Evolutionary conservation across 2,113 vertebrate genomes (phyloP).

Genomic region (Forbesichthys papilliferus): DNA sequence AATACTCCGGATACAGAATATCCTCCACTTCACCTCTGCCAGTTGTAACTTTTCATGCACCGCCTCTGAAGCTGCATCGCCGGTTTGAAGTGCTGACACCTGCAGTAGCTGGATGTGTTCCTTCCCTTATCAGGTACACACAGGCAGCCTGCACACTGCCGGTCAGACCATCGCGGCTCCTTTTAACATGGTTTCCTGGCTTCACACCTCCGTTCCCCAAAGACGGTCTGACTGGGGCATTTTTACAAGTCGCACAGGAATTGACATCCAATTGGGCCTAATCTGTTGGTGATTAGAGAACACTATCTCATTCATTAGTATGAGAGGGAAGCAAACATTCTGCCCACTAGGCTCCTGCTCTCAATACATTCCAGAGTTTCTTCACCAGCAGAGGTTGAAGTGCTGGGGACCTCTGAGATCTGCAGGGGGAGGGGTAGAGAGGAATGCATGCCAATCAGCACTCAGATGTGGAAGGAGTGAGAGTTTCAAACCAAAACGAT

Average conservation of each 20-base stretch:
- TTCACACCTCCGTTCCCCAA: background rate
- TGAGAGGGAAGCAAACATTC: too few relatives aligned
- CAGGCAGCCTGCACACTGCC: constrained; percentile 56
- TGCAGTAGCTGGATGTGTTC: constrained; percentile 55
- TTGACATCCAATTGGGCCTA: constrained; percentile 41
- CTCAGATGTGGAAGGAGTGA: too few relatives aligned
- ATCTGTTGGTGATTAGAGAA: too few relatives aligned
- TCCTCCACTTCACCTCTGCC: constrained; percentile 55
- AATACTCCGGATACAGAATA: constrained; percentile 46
- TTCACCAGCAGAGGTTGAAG: too few relatives aligned
- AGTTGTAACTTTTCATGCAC: constrained; percentile 38
- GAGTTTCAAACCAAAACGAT: too few relatives aligned
- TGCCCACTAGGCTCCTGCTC: too few relatives aligned
- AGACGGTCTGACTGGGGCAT: constrained; percentile 20
- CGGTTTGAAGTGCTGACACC: constrained; percentile 66
- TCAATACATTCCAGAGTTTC: too few relatives aligned
- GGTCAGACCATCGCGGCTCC: constrained; percentile 29
- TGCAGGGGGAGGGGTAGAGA: too few relatives aligned
- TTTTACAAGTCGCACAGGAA: constrained; percentile 36
- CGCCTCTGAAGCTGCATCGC: constrained; percentile 37
- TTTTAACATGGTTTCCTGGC: constrained; percentile 35
- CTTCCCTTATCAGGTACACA: constrained; percentile 60
- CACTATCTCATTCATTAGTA: too few relatives aligned
- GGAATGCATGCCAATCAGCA: too few relatives aligned
- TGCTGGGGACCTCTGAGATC: too few relatives aligned